Evolutionary conservation across 2,113 vertebrate genomes (phyloP), one percentile per base, ranked within the genome.

Genomic region (Erpornis zantholeuca): DNA sequence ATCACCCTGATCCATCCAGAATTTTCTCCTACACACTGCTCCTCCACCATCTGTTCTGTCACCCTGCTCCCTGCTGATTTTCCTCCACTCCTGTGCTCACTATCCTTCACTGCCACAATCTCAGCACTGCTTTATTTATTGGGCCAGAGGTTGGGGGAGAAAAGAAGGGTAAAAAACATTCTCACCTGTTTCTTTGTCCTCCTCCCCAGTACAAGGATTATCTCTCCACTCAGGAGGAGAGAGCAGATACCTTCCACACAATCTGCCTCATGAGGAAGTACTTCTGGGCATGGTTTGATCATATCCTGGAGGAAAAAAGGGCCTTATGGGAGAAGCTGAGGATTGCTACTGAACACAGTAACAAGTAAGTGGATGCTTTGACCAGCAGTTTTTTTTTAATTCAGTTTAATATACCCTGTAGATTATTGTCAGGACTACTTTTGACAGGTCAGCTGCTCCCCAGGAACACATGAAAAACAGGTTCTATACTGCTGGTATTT

Each of bases 201-300:
- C 28, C 45, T 88, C 88, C n/a, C 52, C 60, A 98, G 98, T 97
- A 97, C 64, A 98, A 96, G 72, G 96, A 98, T 73, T 96, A 96
- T 77, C 36, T 97, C 78, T 88, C 76, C 50, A 40, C 97, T 65
- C 90, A 98, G 91, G 97, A 98, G 54, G 94, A 97, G 80, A 97
- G 76, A 94, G 98, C 89, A 0, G 90, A 88, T 73, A 84, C 69
- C 31, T 96, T 98, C 45, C 92, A 95, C 65, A 95, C 79, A 40
- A 44, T 80, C 38, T 97, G 57, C 87, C 98, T 98, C 60, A 97
- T 93, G 80, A 98, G 95, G 92, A 98, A 97, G 94, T 95, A 96
- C 60, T 98, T 99, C 81, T 63, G 83, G 49, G 98, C 96, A 6
- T 98, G 99, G 98, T 88, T 98, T 96, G 95, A 98, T 73, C 27